Percentiles rank a stretch among this genome's conserved stretches.
phyloP scores from a whole-genome alignment of 2,113 vertebrate species.

The Dipodomys merriami region DNA sequence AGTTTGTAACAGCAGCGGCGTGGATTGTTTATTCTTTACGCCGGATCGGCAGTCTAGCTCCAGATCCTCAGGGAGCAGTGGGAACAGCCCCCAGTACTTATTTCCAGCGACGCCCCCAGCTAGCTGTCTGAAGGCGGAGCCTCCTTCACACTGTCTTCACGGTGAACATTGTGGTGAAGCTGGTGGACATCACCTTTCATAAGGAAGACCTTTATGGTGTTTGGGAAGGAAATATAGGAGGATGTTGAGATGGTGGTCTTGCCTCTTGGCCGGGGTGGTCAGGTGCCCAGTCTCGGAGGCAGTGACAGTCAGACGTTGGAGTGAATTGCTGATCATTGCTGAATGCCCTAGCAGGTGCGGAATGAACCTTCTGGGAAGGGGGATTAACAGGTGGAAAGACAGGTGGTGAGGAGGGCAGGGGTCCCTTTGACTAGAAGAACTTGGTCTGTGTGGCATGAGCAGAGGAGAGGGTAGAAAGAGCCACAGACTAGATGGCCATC shows the following conservation, averaged over 20 bases:
- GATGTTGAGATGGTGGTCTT: background rate
- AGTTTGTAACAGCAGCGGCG: accelerated
- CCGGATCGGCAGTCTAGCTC: background rate
- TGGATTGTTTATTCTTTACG: too few species aligned
- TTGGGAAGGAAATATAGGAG: background rate
- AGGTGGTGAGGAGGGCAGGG: background rate
- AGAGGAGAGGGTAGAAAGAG: background rate
- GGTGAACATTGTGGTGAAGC: background rate
- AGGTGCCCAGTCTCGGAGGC: background rate
- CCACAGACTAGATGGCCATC: background rate
- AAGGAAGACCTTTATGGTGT: background rate
- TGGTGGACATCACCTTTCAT: too few species aligned
- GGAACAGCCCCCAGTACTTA: background rate
- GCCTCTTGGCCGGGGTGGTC: background rate
- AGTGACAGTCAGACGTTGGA: background rate
- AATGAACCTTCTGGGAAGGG: too few species aligned
- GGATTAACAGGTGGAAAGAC: background rate
- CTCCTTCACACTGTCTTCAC: accelerated
- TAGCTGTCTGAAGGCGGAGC: background rate
- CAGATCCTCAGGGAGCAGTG: background rate
- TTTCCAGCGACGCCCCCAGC: background rate
- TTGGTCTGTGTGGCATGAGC: background rate
- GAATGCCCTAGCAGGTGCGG: too few species aligned
- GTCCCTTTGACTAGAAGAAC: background rate
- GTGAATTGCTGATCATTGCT: too few species aligned